Evolutionary conservation across 2,113 vertebrate species (phyloP).

Genomic region (Macrotis lagotis): DNA sequence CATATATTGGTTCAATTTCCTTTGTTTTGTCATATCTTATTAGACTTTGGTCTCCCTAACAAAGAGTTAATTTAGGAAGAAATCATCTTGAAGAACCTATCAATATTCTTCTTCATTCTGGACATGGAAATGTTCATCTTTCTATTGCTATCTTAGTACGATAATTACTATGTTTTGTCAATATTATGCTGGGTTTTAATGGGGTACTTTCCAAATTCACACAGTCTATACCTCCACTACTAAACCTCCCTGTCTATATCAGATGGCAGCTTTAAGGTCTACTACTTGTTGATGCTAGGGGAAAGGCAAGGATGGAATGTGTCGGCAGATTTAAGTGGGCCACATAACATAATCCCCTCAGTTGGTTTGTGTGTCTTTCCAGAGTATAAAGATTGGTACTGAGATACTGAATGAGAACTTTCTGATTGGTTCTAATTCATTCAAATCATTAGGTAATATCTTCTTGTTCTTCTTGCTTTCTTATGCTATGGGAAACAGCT

Average conservation of each 20-base stretch:
- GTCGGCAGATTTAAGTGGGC: not conserved
- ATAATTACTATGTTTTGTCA: no score
- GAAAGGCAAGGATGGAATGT: not conserved
- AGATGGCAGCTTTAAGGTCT: not conserved
- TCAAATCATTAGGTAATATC: not conserved
- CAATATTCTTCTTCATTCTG: no score
- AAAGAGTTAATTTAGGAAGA: not conserved
- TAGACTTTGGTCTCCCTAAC: not conserved
- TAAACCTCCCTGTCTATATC: not conserved
- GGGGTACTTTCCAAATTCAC: no score
- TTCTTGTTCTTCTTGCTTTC: not conserved
- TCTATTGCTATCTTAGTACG: no score
- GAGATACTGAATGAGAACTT: not conserved
- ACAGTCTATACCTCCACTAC: no score
- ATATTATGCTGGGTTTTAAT: no score
- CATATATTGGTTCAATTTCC: not conserved
- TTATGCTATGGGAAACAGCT: not conserved
- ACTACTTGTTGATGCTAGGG: not conserved
- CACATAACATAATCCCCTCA: not conserved
- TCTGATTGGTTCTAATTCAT: not conserved
- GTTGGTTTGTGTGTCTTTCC: not conserved
- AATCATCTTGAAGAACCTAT: no score
- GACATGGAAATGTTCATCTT: no score
- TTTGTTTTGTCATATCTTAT: not conserved
- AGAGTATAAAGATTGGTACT: not conserved